A percentile compares a stretch with the other conserved stretches of the same genome.
These are phyloP conservation scores for Drosophila neocordata DNA, from an alignment of 1,140 invertebrate species.

Conservation along the genomic window DNA sequence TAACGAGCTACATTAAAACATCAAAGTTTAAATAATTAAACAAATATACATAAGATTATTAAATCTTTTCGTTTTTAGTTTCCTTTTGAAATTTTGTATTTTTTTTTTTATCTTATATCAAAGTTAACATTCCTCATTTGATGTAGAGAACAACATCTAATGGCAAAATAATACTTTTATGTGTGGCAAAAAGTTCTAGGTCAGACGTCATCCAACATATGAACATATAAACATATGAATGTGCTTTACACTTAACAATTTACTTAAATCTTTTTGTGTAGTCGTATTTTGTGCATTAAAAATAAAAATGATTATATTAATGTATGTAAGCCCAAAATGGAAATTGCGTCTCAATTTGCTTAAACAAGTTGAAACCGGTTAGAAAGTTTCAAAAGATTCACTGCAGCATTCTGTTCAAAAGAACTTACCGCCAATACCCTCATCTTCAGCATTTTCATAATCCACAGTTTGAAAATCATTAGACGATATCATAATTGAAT, in stretches of 20 bases:
- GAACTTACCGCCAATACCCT: conserved; percentile 70
- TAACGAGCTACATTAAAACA: too few species aligned
- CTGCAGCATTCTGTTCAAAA: not conserved
- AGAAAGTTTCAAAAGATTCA: conserved; percentile 3
- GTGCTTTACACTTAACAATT: conserved; percentile 12
- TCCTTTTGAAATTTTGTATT: not conserved
- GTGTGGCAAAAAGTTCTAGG: conserved; percentile 46
- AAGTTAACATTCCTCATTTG: not conserved
- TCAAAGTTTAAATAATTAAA: too few species aligned
- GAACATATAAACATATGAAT: conserved; percentile 32
- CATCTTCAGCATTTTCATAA: conserved; percentile 54
- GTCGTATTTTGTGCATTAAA: not conserved
- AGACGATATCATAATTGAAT: conserved; percentile 20
- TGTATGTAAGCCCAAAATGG: conserved; percentile 17
- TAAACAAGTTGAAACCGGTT: conserved; percentile 17
- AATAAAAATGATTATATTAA: not conserved
- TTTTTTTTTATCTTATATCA: not conserved
- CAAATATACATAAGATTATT: too few species aligned
- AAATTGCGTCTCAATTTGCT: conserved; percentile 39
- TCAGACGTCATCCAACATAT: conserved; percentile 31
- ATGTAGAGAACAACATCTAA: conserved; percentile 36
- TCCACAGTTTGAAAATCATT: conserved; percentile 33
- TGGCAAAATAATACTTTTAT: conserved; percentile 59
- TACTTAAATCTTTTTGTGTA: conserved; percentile 22
- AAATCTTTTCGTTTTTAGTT: not conserved